Evolutionary conservation across 1,140 invertebrate species (phyloP), one percentile per base, ranked within the genome.

Genomic region (Aphelenchoides besseyi): DNA sequence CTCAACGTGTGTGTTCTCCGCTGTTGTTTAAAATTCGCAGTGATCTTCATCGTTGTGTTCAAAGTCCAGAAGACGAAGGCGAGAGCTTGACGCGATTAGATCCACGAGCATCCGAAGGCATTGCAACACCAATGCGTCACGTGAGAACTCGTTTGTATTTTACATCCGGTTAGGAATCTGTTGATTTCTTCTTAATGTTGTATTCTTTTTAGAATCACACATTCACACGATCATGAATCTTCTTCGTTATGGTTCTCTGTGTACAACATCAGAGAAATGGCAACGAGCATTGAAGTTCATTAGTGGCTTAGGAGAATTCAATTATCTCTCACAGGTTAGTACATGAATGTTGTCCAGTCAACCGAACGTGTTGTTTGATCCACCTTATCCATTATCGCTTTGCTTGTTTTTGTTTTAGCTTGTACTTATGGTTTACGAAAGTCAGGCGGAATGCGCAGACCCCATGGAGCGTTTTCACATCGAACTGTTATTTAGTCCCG

Each of bases 301-400:
- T 0, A 93, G 91, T 57, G 93, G 93, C 88, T 94, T 98, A 0
- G 93, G 94, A 0, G 97, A 99, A 86, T 88, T 99, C 1, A 98
- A 98, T 87, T 99, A 99, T 85, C 94, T 99, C 92, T 96, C 95
- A 0, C 96, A n/a, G n/a, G n/a, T n/a, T n/a, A n/a, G n/a, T n/a
- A n/a, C n/a, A n/a, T n/a, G n/a, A n/a, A n/a, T n/a, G n/a, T n/a
- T n/a, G n/a, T n/a, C n/a, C n/a, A n/a, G n/a, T n/a, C n/a, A n/a
- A n/a, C n/a, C n/a, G n/a, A n/a, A n/a, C n/a, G n/a, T n/a, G n/a
- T n/a, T n/a, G n/a, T n/a, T n/a, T n/a, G n/a, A n/a, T n/a, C n/a
- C n/a, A n/a, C n/a, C n/a, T n/a, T n/a, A n/a, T n/a, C n/a, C n/a
- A n/a, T 63, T 63, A 32, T 63, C 9, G 5, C 9, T 5, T 68